Base-by-base conservation (phyloP, 2,888 invertebrate species). In the Pseudoips prasinana region DNA sequence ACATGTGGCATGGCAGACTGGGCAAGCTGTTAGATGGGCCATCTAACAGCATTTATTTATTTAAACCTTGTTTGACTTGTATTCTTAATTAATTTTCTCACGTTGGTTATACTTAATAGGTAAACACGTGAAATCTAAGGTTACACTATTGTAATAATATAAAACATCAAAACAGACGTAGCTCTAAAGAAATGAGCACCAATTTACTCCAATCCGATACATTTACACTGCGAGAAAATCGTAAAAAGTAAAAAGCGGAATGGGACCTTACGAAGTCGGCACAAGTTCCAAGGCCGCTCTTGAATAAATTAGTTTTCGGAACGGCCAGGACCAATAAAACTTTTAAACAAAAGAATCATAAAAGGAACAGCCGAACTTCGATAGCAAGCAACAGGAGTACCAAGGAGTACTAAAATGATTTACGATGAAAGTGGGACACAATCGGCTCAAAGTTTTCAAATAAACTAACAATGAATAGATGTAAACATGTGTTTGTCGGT, bases 311-410 rank as follows among this genome's bases (percentile, higher is more conserved):
- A 88, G 87, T 84, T 85, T 84, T 76, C 68, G 78, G 75, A 77
- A 75, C 78, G 73, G 71, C 71, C 65, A 73, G 67, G 69, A 65
- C 80, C 82, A 88, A 87, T 88, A 88, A 85, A 88, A 85, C 83
- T 86, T 87, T 85, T 77, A 84, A 86, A 87, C 87, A 88, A 87
- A 86, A 86, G 86, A 82, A 84, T 84, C 85, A 84, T 88, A 88
- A 86, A 87, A 82, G 66, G 74, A 78, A 80, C 73, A 73, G 68
- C 58, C 71, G 54, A 73, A 79, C 67, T 80, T 80, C 70, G 73
- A 83, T 74, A 80, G 85, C 77, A 70, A 79, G 80, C 81, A 83
- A 81, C 81, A 82, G 73, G 69, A 77, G 73, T 72, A 69, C 75
- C 70, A 64, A 82, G 73, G 70, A 77, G 73, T 73, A 69, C 75